Evolutionary conservation across 2,113 vertebrate genomes (phyloP).

Genomic region (Heterochromis multidens): DNA sequence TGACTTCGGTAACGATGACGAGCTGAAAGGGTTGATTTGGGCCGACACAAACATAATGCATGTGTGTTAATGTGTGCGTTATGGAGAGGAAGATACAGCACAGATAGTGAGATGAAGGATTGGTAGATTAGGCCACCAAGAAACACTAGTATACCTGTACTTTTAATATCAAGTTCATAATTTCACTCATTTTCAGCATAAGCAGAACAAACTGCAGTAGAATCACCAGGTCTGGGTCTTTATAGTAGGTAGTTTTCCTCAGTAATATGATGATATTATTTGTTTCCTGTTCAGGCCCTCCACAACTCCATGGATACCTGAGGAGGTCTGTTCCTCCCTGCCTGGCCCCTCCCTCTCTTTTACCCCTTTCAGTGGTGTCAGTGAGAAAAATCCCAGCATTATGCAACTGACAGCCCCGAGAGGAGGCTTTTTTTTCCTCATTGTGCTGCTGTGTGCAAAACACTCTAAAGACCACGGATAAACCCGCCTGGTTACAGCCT

Average conservation of each 20-base stretch:
- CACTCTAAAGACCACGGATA: neutral
- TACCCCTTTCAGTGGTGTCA: constrained; percentile 4
- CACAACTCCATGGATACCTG: constrained; percentile 28
- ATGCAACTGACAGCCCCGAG: constrained; percentile 36
- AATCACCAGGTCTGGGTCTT: neutral
- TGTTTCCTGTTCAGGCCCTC: neutral
- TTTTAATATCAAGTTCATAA: neutral
- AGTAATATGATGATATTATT: neutral
- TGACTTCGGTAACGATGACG: constrained; percentile 23
- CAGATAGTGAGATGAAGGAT: neutral
- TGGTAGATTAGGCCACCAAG: neutral
- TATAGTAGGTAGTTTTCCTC: neutral
- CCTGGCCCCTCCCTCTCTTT: neutral
- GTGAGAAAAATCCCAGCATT: constrained; percentile 46
- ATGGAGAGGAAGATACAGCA: neutral
- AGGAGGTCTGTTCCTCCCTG: neutral
- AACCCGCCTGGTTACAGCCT: neutral
- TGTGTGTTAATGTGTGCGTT: constrained; percentile 8
- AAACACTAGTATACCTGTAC: neutral
- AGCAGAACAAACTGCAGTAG: neutral
- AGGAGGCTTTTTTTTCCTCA: neutral
- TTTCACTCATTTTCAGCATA: neutral
- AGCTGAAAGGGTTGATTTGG: constrained; percentile 2
- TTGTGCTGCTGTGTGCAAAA: constrained; percentile 25
- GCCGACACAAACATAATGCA: constrained; percentile 33